Conservation (phyloP, 2,797 vertebrate species). For the Falco rusticolus region DNA sequence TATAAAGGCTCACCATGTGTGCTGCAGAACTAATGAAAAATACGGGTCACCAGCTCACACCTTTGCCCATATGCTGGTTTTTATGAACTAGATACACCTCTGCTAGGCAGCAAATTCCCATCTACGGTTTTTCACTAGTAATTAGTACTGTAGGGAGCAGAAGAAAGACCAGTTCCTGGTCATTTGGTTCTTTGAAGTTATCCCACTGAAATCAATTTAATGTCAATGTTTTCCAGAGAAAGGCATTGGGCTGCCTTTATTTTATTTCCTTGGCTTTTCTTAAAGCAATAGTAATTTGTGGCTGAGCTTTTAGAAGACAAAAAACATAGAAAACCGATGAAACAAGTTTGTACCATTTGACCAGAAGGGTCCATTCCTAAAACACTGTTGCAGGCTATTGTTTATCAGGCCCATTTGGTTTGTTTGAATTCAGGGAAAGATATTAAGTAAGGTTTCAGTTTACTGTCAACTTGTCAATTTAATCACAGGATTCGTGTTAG, state of each 20-base stretch:
- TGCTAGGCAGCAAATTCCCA: background rate
- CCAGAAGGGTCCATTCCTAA: background rate
- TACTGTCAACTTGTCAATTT: background rate
- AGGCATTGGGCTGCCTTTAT: background rate
- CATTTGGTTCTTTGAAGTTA: background rate
- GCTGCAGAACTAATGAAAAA: background rate
- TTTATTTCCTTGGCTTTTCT: background rate
- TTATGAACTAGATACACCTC: background rate
- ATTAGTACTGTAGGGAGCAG: slow-evolving; percentile 5
- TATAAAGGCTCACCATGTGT: background rate
- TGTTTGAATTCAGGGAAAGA: background rate
- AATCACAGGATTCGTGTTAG: background rate
- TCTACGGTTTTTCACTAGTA: background rate
- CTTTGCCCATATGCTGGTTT: background rate
- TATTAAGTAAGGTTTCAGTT: background rate
- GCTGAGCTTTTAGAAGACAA: background rate
- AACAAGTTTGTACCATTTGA: background rate
- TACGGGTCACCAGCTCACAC: background rate
- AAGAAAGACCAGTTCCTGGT: background rate
- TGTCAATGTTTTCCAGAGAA: background rate
- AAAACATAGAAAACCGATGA: background rate
- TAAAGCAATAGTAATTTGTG: background rate
- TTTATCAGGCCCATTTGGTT: background rate
- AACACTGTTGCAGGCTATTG: background rate
- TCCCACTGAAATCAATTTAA: slow-evolving; percentile 36